Conservation (phyloP, 2,113 vertebrate species). For the Solea senegalensis region DNA sequence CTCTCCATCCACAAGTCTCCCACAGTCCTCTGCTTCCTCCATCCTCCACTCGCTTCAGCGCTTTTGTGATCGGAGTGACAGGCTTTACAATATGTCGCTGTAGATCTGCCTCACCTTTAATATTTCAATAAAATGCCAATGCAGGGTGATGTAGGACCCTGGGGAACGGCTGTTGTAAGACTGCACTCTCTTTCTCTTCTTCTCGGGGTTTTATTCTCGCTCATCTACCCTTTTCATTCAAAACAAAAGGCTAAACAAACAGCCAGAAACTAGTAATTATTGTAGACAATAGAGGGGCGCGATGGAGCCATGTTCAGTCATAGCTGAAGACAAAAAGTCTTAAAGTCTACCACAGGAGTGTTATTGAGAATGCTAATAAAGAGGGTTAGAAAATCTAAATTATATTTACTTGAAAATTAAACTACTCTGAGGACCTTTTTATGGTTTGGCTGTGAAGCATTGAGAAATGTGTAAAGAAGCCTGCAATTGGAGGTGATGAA, state of each 20-base stretch:
- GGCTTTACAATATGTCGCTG: slow-evolving; percentile 80
- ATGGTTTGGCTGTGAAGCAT: slow-evolving; percentile 15
- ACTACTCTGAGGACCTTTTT: not conserved
- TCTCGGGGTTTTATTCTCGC: slow-evolving; percentile 41
- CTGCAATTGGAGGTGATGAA: slow-evolving; percentile 11
- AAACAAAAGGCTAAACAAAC: slow-evolving; percentile 61
- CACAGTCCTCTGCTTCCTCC: slow-evolving; percentile 40
- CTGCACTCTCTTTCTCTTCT: slow-evolving; percentile 25
- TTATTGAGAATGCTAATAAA: slow-evolving; percentile 19
- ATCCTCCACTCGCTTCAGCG: slow-evolving; percentile 75
- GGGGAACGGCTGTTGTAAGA: slow-evolving; percentile 60
- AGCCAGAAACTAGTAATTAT: slow-evolving; percentile 49
- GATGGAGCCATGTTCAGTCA: slow-evolving; percentile 21
- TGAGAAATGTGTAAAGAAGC: not conserved
- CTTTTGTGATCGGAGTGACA: slow-evolving; percentile 83
- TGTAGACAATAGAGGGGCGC: slow-evolving; percentile 16
- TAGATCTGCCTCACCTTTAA: slow-evolving; percentile 85
- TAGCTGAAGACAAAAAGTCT: slow-evolving; percentile 17
- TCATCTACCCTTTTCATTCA: slow-evolving; percentile 54
- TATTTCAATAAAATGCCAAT: slow-evolving; percentile 86
- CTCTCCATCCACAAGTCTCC: slow-evolving; percentile 46
- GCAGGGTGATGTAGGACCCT: slow-evolving; percentile 71
- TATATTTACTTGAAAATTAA: not conserved
- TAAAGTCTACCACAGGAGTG: not conserved
- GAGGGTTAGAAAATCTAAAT: not conserved